Evolutionary conservation across 2,888 invertebrate species (phyloP).

Genomic region (Timema cristinae): DNA sequence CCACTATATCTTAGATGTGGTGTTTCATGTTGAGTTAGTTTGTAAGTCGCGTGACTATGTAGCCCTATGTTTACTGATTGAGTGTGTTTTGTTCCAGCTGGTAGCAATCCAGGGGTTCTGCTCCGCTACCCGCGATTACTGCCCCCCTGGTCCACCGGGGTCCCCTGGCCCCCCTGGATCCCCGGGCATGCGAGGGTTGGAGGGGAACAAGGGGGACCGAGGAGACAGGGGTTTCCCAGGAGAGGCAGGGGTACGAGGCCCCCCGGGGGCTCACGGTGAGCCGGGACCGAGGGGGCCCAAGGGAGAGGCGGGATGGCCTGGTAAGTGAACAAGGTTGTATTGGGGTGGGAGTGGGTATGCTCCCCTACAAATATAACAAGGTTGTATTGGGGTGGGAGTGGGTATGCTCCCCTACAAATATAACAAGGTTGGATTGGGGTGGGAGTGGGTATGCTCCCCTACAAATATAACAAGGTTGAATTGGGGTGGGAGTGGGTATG

Average conservation of each 20-base stretch:
- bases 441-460: too few relatives aligned
- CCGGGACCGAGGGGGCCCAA: conserved; percentile 65
- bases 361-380: too few relatives aligned
- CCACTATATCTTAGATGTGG: too few relatives aligned
- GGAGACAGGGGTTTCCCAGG: conserved; percentile 47
- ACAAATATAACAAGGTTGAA: too few relatives aligned
- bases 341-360: too few relatives aligned
- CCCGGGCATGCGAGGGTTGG: conserved; percentile 40
- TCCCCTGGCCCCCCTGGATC: conserved; percentile 49
- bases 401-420: too few relatives aligned
- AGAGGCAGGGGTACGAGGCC: conserved; percentile 44
- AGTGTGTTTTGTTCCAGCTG: conserved; percentile 54
- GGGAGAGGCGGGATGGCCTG: conserved; percentile 57
- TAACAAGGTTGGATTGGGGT: too few relatives aligned
- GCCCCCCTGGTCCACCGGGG: conserved; percentile 64
- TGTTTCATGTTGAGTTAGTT: too few relatives aligned
- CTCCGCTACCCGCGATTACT: conserved; percentile 76
- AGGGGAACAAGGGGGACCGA: conserved; percentile 40
- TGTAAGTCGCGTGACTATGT: too few relatives aligned
- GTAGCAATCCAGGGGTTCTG: conserved; percentile 82
- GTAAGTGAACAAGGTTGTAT: conserved; percentile 34
- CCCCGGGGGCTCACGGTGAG: conserved; percentile 62
- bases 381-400: too few relatives aligned
- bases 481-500: too few relatives aligned
- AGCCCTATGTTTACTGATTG: too few relatives aligned